These are phyloP conservation scores for Polypedilum vanderplanki DNA, from an alignment of 1,140 invertebrate genomes.

Conservation along the genomic window DNA sequence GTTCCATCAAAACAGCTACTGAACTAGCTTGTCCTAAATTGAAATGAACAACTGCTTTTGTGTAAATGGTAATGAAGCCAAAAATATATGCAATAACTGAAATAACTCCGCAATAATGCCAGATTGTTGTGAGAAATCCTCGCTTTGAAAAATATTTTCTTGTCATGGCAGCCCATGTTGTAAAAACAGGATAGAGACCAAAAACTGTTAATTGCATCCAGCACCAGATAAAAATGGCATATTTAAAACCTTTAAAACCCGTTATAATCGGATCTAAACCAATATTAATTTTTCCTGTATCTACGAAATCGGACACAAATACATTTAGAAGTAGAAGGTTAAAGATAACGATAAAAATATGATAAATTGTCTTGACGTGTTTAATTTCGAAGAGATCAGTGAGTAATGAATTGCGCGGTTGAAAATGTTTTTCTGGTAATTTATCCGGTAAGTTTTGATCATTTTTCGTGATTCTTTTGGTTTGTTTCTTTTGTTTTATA, in stretches of 20 bases:
- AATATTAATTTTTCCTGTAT: constrained; percentile 56
- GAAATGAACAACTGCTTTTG: constrained; percentile 45
- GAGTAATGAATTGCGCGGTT: constrained; percentile 60
- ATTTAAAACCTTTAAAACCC: constrained; percentile 46
- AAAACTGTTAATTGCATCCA: constrained; percentile 46
- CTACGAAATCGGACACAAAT: constrained; percentile 61
- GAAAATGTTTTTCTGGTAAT: constrained; percentile 59
- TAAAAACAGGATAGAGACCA: constrained; percentile 45
- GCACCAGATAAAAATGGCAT: constrained; percentile 45
- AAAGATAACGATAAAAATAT: constrained; percentile 75
- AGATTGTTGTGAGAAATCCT: constrained; percentile 37
- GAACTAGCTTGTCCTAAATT: constrained; percentile 54
- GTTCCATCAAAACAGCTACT: constrained; percentile 53
- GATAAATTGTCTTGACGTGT: constrained; percentile 74
- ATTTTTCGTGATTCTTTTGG: not conserved
- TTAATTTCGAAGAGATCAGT: constrained; percentile 71
- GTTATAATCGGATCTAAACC: constrained; percentile 45
- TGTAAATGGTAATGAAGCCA: constrained; percentile 49
- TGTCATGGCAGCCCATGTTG: constrained; percentile 41
- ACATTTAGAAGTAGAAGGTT: constrained; percentile 68
- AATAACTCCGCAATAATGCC: constrained; percentile 45
- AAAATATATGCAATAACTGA: constrained; percentile 45
- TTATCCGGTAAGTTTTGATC: not conserved
- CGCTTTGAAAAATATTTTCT: not conserved
- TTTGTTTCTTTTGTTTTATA: not conserved